These are phyloP conservation scores for Mamestra configurata DNA, from an alignment of 1,140 invertebrate genomes.

Conservation along the genomic window DNA sequence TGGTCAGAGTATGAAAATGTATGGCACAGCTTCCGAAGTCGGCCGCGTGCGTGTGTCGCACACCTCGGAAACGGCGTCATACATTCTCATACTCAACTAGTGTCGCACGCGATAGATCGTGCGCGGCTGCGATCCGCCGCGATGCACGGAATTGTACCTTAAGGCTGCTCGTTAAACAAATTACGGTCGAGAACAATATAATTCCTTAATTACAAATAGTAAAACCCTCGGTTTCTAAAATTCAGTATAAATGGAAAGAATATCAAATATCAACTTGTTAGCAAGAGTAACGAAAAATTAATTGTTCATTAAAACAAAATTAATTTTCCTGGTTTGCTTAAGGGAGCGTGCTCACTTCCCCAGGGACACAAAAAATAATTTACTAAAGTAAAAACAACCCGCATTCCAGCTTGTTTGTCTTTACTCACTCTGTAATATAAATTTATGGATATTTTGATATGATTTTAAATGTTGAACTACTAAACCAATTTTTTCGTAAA, in stretches of 20 bases:
- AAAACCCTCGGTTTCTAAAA: background rate
- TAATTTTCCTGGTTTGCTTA: background rate
- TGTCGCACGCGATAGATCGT: no score
- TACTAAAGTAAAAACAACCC: background rate
- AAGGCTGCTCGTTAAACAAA: background rate
- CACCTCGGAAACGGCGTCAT: no score
- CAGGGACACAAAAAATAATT: background rate
- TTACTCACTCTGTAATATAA: background rate
- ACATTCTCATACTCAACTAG: no score
- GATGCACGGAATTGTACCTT: no score
- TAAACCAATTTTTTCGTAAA: no score
- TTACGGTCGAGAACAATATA: background rate
- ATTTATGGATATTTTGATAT: background rate
- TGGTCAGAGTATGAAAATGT: no score
- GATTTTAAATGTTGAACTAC: background rate
- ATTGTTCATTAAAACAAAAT: constrained; percentile 18
- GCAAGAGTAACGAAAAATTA: background rate
- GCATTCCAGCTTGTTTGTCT: background rate
- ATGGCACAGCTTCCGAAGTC: no score
- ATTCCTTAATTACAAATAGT: background rate
- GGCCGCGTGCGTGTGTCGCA: no score
- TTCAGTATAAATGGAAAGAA: background rate
- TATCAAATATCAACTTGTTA: background rate
- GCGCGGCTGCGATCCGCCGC: no score
- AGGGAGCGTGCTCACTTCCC: background rate